Base-by-base conservation (phyloP, 2,797 vertebrate genomes). In the Esox masquinongy region DNA sequence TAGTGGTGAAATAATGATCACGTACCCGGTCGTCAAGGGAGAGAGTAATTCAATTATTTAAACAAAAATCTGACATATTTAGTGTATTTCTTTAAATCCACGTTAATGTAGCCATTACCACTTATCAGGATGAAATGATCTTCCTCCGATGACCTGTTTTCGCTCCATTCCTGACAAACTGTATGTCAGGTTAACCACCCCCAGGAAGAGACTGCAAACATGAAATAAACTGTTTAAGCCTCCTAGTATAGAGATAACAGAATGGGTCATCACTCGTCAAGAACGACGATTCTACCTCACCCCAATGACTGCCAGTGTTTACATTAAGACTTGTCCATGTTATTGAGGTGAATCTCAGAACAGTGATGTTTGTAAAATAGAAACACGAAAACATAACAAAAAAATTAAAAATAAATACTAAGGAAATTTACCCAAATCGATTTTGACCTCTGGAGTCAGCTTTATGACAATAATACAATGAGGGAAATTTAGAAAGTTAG, bases 141-240 rank as follows among this genome's bases (percentile, higher is more conserved):
- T 97, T 92, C 88, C 92, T 78, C 91, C 88, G 92, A 94, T 93
- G 96, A 95, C 97, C 97, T 99, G 97, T 95, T 96, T 98, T 97
- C 94, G 90, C 94, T 99, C 97, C 86, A 84, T 93, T 95, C 86
- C 95, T 97, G 95, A 96, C 96, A 97, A 97, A 95, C 93, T 95
- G 93, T 93, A 92, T 94, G 95, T 96, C 95, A 96, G 94, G 95
- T 95, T 96, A 96, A 97, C 95, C 96, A 93, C 95, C 93, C 93
- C 91, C 89, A 97, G 97, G 96, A 99, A 97, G 95, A 96, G 94
- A 95, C 94, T 95, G 96, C 95, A 98, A 97, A 97, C 95, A 96
- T 94, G 94, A 96, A 96, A 96, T 97, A 96, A 96, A 98, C 96
- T 97, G 97, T 98, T 98, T 98, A 95, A 95, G 94, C 93, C 94